Evolutionary conservation across 1,140 invertebrate species (phyloP).

Genomic region (Diprion similis): DNA sequence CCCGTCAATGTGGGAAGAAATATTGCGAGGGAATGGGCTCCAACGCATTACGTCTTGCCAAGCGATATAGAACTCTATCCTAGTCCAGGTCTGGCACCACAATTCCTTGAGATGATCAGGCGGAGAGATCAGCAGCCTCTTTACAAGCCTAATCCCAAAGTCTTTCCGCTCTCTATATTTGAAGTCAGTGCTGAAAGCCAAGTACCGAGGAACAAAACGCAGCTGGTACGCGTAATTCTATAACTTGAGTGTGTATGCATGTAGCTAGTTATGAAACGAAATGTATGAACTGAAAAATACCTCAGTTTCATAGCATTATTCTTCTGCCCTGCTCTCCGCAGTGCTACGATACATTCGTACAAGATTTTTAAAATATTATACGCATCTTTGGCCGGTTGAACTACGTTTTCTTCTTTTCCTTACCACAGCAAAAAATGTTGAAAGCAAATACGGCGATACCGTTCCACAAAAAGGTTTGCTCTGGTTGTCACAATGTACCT

Average conservation of each 20-base stretch:
- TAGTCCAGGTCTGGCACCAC: constrained; percentile 76
- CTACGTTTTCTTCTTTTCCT: background rate
- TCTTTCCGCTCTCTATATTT: constrained; percentile 84
- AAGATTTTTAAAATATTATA: background rate
- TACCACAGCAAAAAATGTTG: constrained; percentile 71
- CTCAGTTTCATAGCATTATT: too few species aligned
- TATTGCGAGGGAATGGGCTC: constrained; percentile 80
- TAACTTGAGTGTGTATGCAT: background rate
- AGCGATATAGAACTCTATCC: constrained; percentile 91
- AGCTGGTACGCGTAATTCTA: constrained; percentile 59
- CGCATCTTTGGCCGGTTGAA: background rate
- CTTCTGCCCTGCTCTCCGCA: too few species aligned
- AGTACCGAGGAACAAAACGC: constrained; percentile 78
- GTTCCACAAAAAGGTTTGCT: constrained; percentile 90
- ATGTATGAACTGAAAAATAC: too few species aligned
- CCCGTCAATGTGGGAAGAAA: constrained; percentile 90
- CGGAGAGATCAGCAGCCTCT: constrained; percentile 71
- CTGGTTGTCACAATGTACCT: constrained; percentile 88
- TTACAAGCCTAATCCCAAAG: constrained; percentile 72
- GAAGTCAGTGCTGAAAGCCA: constrained; percentile 77
- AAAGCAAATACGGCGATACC: constrained; percentile 81
- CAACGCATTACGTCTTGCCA: constrained; percentile 84
- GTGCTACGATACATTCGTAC: too few species aligned
- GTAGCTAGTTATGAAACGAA: too few species aligned
- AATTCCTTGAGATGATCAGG: constrained; percentile 84